phyloP scores from a whole-genome alignment of 2,113 vertebrate genomes.

The Mobula birostris region DNA sequence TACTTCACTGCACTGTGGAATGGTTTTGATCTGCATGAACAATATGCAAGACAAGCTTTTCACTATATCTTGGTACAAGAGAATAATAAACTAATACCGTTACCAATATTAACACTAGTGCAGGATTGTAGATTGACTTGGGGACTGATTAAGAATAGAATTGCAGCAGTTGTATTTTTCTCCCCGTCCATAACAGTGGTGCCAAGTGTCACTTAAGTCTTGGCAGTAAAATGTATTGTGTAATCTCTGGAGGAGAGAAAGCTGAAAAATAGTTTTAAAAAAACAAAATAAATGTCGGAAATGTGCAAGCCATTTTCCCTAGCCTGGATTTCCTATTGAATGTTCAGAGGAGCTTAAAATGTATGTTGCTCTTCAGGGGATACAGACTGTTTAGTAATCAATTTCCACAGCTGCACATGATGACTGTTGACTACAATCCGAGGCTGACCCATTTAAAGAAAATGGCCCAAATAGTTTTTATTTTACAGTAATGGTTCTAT shows the following conservation, averaged over 20 bases:
- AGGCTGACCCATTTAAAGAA: conserved; percentile 16
- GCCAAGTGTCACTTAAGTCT: not conserved
- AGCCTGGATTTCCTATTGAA: not conserved
- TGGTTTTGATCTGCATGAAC: no score
- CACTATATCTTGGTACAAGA: no score
- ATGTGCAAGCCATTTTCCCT: not conserved
- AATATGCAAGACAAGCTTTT: no score
- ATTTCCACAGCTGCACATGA: not conserved
- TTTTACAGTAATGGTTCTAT: not conserved
- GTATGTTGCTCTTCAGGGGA: not conserved
- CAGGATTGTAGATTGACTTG: no score
- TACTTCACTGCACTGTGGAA: no score
- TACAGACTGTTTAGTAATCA: conserved; percentile 31
- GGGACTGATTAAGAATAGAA: no score
- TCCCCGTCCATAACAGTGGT: not conserved
- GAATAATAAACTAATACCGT: no score
- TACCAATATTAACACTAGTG: no score
- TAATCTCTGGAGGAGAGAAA: not conserved
- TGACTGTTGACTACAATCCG: not conserved
- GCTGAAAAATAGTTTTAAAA: not conserved
- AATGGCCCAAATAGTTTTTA: not conserved
- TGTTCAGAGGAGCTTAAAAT: not conserved
- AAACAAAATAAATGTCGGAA: not conserved
- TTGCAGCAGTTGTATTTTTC: not conserved
- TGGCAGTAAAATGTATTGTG: not conserved